phyloP scores from a whole-genome alignment of 2,797 vertebrate species.

The Enteromius trimaculatus region DNA sequence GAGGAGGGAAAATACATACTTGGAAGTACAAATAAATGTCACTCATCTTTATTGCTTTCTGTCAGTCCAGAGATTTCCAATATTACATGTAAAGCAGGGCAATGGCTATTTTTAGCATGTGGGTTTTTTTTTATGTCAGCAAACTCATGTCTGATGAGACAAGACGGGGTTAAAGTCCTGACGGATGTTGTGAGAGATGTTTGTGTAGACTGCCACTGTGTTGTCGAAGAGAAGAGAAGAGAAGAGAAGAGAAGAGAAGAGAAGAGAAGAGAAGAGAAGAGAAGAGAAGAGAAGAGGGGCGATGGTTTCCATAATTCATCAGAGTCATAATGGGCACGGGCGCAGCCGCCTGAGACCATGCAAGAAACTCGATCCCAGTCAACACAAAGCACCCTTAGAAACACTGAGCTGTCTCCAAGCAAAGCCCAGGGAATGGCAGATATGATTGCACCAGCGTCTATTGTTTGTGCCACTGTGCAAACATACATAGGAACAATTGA shows the following conservation, averaged over 20 bases:
- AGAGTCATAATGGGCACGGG: slow-evolving; percentile 71
- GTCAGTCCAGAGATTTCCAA: not conserved
- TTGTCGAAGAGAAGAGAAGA: not conserved
- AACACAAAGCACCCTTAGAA: slow-evolving; percentile 72
- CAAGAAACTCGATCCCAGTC: slow-evolving; percentile 71
- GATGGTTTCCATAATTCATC: slow-evolving; percentile 74
- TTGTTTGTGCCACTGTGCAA: slow-evolving; percentile 45
- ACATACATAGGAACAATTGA: slow-evolving; percentile 48
- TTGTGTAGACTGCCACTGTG: slow-evolving; percentile 6
- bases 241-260: not conserved
- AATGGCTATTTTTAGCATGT: slow-evolving; percentile 28
- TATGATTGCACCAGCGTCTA: slow-evolving; percentile 58
- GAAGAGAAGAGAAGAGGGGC: slow-evolving; percentile 14
- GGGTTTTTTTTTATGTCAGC: not conserved
- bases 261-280: slow-evolving; percentile 8
- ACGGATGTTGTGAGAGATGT: slow-evolving; percentile 33
- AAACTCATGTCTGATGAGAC: slow-evolving; percentile 15
- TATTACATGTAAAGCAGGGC: slow-evolving; percentile 10
- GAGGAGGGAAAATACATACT: slow-evolving; percentile 13
- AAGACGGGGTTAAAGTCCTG: slow-evolving; percentile 35
- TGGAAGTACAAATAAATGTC: slow-evolving; percentile 30
- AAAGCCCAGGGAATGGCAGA: slow-evolving; percentile 54
- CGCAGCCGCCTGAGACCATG: slow-evolving; percentile 66
- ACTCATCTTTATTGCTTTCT: slow-evolving; percentile 32
- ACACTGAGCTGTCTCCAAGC: slow-evolving; percentile 72